Conservation (phyloP, 2,888 invertebrate genomes). For the Saturnia japonica region DNA sequence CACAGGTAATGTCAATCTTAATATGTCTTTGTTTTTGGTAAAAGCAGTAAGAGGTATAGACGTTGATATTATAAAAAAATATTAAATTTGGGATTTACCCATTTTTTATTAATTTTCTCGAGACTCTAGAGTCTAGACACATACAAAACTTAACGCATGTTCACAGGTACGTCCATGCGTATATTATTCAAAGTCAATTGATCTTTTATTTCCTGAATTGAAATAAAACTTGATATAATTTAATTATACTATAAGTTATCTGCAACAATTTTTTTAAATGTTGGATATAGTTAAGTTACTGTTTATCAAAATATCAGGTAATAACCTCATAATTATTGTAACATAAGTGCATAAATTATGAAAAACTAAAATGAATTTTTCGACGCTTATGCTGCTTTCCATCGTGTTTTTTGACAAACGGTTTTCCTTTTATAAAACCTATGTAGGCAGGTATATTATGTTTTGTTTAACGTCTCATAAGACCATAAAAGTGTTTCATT, state of each 20-base stretch:
- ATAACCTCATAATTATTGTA: too few species aligned
- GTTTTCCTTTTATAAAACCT: too few species aligned
- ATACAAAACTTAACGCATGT: neutral
- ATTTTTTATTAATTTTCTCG: neutral
- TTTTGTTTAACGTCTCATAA: too few species aligned
- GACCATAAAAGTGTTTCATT: too few species aligned
- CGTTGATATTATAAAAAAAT: neutral
- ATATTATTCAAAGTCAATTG: neutral
- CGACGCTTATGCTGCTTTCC: too few species aligned
- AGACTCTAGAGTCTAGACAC: neutral
- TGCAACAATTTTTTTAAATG: neutral
- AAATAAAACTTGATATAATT: neutral
- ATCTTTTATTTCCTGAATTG: neutral
- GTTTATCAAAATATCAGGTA: neutral
- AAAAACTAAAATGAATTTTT: too few species aligned
- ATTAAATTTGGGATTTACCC: neutral
- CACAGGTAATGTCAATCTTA: neutral
- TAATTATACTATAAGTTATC: neutral
- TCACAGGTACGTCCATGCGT: too few species aligned
- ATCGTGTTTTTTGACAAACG: too few species aligned
- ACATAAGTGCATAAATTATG: too few species aligned
- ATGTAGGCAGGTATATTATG: too few species aligned
- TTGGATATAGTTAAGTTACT: neutral
- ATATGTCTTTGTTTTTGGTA: neutral
- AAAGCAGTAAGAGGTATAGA: neutral